Percentiles rank a stretch among this genome's conserved stretches.
Conservation (phyloP, 92 coral and sea anemone genomes). For the Zoanthus solanderi region DNA sequence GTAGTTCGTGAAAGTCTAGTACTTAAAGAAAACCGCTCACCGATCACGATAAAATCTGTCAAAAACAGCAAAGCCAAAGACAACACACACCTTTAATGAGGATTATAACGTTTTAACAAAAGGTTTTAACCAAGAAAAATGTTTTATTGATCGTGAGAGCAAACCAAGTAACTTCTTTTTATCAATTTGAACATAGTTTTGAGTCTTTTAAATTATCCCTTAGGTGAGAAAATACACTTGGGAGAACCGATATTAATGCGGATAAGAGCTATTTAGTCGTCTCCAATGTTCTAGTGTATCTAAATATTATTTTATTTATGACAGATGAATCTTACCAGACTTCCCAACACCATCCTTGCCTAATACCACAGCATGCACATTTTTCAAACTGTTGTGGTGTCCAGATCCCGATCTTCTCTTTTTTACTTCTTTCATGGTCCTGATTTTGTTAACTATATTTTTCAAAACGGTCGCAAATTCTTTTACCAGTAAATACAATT, state of each 20-base stretch:
- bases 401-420: constrained; percentile 53
- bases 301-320: not conserved
- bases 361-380: constrained; percentile 79
- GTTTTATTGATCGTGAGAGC: not conserved
- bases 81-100: not conserved
- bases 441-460: not conserved
- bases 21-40: not conserved
- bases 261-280: not conserved
- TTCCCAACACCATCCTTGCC: constrained; percentile 93
- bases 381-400: constrained; percentile 71
- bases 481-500: not conserved
- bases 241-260: constrained; percentile 8
- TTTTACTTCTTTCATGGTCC: constrained; percentile 45
- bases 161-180: too few species aligned
- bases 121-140: not conserved
- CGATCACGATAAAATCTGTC: constrained; percentile 12
- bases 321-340: constrained; percentile 62
- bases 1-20: constrained; percentile 16
- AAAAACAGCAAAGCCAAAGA: not conserved
- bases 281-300: not conserved
- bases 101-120: not conserved
- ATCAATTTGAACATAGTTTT: not conserved
- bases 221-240: not conserved
- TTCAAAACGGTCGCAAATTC: not conserved
- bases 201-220: not conserved